A percentile compares a stretch with the other conserved stretches of the same genome.
Evolutionary conservation across 2,113 vertebrate species (phyloP).

Genomic region (Sylvietta virens): DNA sequence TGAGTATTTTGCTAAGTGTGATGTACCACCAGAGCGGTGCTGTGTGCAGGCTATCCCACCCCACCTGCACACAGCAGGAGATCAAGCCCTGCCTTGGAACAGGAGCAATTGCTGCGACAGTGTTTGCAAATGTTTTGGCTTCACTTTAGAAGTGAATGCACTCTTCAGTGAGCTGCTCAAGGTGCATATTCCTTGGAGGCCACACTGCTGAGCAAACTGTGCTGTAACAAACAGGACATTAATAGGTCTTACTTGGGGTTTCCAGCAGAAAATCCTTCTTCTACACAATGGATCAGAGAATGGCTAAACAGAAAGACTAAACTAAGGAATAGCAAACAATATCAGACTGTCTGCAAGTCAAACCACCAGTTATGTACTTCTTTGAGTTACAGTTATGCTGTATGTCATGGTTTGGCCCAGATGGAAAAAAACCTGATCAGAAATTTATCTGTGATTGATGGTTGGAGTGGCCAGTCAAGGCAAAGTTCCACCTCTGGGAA

Average conservation of each 20-base stretch:
- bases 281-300: background rate
- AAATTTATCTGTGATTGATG: too few relatives aligned
- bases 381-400: background rate
- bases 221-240: background rate
- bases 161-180: background rate
- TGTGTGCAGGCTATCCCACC: background rate
- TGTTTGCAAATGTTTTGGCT: background rate
- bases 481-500: too few relatives aligned
- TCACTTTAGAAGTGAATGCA: background rate
- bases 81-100: background rate
- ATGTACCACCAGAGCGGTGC: background rate
- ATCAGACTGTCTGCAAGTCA: background rate
- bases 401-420: too few relatives aligned
- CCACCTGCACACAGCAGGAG: accelerated
- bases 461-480: too few relatives aligned
- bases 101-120: background rate
- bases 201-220: background rate
- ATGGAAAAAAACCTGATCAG: too few relatives aligned
- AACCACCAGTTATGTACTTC: background rate
- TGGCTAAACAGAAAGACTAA: background rate
- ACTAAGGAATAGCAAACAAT: background rate
- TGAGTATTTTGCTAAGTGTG: background rate
- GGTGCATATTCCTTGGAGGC: background rate
- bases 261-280: background rate
- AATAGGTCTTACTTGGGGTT: background rate